phyloP scores from a whole-genome alignment of 2,888 invertebrate species.

The Cryptus armator region DNA sequence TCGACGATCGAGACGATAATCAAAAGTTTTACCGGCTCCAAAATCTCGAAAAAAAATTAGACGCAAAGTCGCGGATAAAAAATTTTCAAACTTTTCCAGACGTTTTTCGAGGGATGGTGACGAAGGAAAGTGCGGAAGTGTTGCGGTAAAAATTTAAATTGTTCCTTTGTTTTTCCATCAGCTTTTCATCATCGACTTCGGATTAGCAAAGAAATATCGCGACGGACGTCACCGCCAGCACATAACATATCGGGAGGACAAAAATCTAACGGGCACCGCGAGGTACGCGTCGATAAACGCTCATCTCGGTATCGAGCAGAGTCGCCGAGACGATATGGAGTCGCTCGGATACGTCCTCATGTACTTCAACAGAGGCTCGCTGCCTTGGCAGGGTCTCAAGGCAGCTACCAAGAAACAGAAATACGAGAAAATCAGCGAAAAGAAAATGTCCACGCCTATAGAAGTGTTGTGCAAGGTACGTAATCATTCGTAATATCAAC shows the following conservation, averaged over 20 bases:
- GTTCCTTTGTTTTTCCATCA: conserved; percentile 74
- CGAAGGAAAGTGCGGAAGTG: too few species aligned
- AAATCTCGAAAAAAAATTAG: too few species aligned
- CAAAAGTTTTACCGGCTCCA: too few species aligned
- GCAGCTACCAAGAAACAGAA: conserved; percentile 99
- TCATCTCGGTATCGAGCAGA: conserved; percentile 99
- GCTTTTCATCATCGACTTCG: conserved; percentile 99
- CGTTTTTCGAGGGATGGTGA: too few species aligned
- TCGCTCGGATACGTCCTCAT: conserved; percentile 99
- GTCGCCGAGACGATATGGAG: conserved; percentile 99
- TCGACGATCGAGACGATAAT: too few species aligned
- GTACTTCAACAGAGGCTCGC: conserved; percentile 98
- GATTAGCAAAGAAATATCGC: conserved; percentile 99
- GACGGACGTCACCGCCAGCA: conserved; percentile 96
- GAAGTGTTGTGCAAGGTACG: conserved; percentile 97
- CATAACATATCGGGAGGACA: conserved; percentile 98
- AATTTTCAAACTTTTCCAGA: too few species aligned
- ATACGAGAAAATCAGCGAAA: conserved; percentile 99
- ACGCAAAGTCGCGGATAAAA: too few species aligned
- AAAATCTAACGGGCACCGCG: conserved; percentile 95
- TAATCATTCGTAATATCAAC: not conserved
- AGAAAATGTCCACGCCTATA: conserved; percentile 99
- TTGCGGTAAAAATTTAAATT: too few species aligned
- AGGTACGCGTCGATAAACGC: conserved; percentile 99
- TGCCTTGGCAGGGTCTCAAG: conserved; percentile 99